Evolutionary conservation across 2,113 vertebrate genomes (phyloP), one percentile per base, ranked within the genome.

Genomic region (Ammodytes dubius): DNA sequence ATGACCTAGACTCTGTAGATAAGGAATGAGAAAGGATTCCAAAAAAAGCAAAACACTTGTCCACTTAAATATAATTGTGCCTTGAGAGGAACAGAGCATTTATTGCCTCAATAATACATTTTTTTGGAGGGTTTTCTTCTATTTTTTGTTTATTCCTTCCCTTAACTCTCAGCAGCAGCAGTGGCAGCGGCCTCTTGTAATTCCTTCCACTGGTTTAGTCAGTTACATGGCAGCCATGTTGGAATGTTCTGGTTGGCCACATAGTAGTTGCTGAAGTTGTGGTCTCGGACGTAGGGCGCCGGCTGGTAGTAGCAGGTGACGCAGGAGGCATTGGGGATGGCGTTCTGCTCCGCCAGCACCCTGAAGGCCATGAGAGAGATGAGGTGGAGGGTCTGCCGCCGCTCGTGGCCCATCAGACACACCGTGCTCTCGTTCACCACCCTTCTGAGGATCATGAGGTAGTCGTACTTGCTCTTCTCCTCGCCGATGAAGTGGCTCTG

Each of bases 221-320:
- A 99, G 92, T 97, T 99, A 94, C 98, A 99, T 17, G 97, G 98
- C 95, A 99, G 94, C 98, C 98, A 99, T 17, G 97, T 99, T 5
- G 97, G 97, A 94, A 97, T 98, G 54, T 97, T 96, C 87, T 97
- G 97, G 92, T 96, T 96, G 1, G 98, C 96, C 77, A 99, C 94
- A 10, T 99, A 99, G 92, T 99, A 99, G 95, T 98, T 98, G 96
- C 95, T 99, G 96, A 99, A 99, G 96, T 99, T 99, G 70, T 94
- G 96, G 43, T 99, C 97, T 0, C 96, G 96, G 84, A 98, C 97
- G 0, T 99, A 99, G 0, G 98, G 97, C 5, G 98, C 98, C 0
- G 98, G 98, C 93, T 99, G 98, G 87, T 99, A 99, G 85, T 98
- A 99, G 69, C 98, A 99, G 79, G 98, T 99, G 81, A 99, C 97